Evolutionary conservation across 2,888 invertebrate species (phyloP), one percentile per base, ranked within the genome.

Genomic region (Colostygia pectinataria): DNA sequence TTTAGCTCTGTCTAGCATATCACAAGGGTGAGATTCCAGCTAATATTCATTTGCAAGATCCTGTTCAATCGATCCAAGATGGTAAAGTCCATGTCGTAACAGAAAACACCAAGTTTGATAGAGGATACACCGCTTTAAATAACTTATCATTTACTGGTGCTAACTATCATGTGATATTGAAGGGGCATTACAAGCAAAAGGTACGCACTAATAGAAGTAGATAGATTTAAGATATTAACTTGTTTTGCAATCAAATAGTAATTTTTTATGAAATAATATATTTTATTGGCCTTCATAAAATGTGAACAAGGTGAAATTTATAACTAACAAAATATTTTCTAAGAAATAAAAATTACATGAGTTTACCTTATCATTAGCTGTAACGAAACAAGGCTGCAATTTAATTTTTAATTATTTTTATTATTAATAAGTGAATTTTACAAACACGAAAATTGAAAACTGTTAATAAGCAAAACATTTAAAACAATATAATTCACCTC

Each of bases 101-200:
- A 10, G 63, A 74, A 24, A 56, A 65, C 24, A 44, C 55, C 0
- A 52, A 60, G 0, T 77, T 75, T 36, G 47, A 58, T 1, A 61
- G 74, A 57, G 65, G 66, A 0, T 60, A 46, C 57, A 65, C 67
- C 5, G 80, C 78, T 1, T 0, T 80, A 1, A 83, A 81, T 41
- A 70, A 65, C 40, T 80, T 80, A 14, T 80, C 80, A 0, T 68
- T 49, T 7, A 65, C 68, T 29, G 83, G 83, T 0, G 69, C 63
- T 1, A 78, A 75, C 55, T 69, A 63, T 9, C 81, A 83, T 55
- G 63, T 72, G 0, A 57, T 82, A 1, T 55, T 82, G 14, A 80
- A 80, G 31, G 80, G 80, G 2, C 74, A 68, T 62, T 74, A 66
- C 38, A 82, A 79, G 34, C 38, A 61, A 37, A 82, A 80, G 72